phyloP scores from a whole-genome alignment of 92 coral and sea anemone genomes.

The Actinostola sp. region DNA sequence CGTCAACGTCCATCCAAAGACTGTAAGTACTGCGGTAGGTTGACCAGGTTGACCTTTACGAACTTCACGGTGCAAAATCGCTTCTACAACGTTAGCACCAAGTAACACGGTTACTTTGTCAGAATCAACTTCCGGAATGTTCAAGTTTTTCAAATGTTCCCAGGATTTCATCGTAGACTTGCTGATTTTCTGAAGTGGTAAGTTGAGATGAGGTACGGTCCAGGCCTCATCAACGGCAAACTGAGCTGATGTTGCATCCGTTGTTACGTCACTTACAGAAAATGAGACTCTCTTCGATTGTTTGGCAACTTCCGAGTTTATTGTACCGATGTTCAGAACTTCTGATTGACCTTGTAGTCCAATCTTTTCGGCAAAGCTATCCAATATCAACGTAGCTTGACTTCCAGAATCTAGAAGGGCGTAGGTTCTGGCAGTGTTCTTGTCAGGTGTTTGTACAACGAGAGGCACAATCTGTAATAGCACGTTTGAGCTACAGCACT shows the following conservation, averaged over 20 bases:
- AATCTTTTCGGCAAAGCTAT: constrained; percentile 38
- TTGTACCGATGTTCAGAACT: constrained; percentile 38
- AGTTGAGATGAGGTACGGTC: constrained; percentile 38
- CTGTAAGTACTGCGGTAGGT: background rate
- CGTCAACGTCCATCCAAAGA: constrained; percentile 63
- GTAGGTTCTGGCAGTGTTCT: constrained; percentile 31
- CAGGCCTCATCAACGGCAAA: constrained; percentile 42
- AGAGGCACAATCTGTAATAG: constrained; percentile 58
- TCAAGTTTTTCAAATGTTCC: constrained; percentile 21
- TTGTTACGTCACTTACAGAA: background rate
- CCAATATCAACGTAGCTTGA: constrained; percentile 52
- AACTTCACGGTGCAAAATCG: constrained; percentile 37
- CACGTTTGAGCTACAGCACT: constrained; percentile 15
- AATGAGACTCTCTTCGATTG: constrained; percentile 44
- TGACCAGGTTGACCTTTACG: constrained; percentile 37
- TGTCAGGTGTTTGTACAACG: constrained; percentile 26
- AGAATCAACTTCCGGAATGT: constrained; percentile 38
- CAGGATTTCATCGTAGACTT: constrained; percentile 24
- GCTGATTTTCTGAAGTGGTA: constrained; percentile 32
- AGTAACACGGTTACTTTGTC: constrained; percentile 30
- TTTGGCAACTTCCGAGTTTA: too few relatives aligned
- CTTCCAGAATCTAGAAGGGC: constrained; percentile 58
- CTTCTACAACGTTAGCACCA: constrained; percentile 48
- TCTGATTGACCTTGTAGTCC: constrained; percentile 47
- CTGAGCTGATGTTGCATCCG: constrained; percentile 13